Percentiles rank a stretch among this genome's conserved stretches.
Conservation (phyloP, 1,140 invertebrate species). For the Cydia strobilella region DNA sequence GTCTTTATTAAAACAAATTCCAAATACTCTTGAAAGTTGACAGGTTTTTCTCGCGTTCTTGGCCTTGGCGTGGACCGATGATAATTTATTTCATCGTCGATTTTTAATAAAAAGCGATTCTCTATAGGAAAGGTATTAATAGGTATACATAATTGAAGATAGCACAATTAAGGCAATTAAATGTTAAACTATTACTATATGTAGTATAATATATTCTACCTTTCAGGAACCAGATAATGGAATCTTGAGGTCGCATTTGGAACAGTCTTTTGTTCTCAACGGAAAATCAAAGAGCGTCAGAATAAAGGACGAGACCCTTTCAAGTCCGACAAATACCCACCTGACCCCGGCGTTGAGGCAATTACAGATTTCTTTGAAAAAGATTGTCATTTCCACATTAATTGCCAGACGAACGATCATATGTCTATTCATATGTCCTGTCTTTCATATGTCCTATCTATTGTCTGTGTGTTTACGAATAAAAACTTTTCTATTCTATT, state of each 20-base stretch:
- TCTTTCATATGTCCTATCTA: no score
- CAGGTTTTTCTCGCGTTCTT: no score
- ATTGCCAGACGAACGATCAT: slow-evolving; percentile 26
- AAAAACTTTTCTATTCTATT: no score
- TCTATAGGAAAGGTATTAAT: no score
- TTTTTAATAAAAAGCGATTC: no score
- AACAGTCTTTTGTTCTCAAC: slow-evolving; percentile 56
- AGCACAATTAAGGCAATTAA: background rate
- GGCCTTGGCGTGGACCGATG: no score
- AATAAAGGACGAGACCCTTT: slow-evolving; percentile 54
- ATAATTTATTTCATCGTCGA: no score
- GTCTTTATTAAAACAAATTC: no score
- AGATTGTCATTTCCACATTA: slow-evolving; percentile 45
- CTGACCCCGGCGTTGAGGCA: slow-evolving; percentile 52
- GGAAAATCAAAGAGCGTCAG: slow-evolving; percentile 56
- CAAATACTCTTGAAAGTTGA: no score
- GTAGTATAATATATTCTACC: slow-evolving; percentile 18
- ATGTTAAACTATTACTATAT: background rate
- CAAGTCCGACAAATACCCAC: slow-evolving; percentile 59
- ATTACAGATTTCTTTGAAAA: slow-evolving; percentile 62
- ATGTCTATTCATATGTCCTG: no score
- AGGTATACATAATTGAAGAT: background rate
- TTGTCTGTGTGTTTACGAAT: no score
- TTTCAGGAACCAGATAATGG: slow-evolving; percentile 34
- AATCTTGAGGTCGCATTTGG: slow-evolving; percentile 48